Conservation (phyloP, 2,888 invertebrate genomes). For the Drosophila niveifrons region DNA sequence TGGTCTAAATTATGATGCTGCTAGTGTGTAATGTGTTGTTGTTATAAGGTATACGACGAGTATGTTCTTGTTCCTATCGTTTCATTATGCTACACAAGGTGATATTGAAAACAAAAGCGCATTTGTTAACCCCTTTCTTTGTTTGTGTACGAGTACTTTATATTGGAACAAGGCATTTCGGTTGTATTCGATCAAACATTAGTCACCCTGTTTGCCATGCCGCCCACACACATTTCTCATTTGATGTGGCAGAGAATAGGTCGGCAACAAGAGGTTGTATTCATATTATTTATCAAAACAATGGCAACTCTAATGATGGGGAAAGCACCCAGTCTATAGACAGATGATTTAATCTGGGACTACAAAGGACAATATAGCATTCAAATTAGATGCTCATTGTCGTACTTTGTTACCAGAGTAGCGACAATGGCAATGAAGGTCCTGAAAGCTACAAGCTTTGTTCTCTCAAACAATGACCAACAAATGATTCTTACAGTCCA, state of each 20-base stretch:
- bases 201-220: constrained; percentile 18
- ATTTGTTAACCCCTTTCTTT: neutral
- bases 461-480: constrained; percentile 63
- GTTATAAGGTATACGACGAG: neutral
- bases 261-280: constrained; percentile 48
- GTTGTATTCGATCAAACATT: constrained; percentile 33
- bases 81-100: neutral
- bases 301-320: constrained; percentile 74
- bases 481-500: constrained; percentile 64
- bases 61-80: constrained; percentile 8
- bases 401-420: constrained; percentile 73
- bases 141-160: no score
- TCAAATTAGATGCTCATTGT: constrained; percentile 79
- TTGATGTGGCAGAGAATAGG: constrained; percentile 22
- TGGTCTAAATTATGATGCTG: constrained; percentile 49
- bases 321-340: constrained; percentile 43
- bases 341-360: constrained; percentile 74
- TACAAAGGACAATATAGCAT: constrained; percentile 75
- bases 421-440: constrained; percentile 33
- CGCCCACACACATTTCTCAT: constrained; percentile 7
- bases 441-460: constrained; percentile 50
- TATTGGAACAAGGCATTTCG: neutral
- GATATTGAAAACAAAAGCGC: constrained; percentile 26
- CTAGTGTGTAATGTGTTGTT: constrained; percentile 5
- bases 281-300: constrained; percentile 61